phyloP scores from a whole-genome alignment of 2,797 vertebrate genomes.

The Mus caroli region DNA sequence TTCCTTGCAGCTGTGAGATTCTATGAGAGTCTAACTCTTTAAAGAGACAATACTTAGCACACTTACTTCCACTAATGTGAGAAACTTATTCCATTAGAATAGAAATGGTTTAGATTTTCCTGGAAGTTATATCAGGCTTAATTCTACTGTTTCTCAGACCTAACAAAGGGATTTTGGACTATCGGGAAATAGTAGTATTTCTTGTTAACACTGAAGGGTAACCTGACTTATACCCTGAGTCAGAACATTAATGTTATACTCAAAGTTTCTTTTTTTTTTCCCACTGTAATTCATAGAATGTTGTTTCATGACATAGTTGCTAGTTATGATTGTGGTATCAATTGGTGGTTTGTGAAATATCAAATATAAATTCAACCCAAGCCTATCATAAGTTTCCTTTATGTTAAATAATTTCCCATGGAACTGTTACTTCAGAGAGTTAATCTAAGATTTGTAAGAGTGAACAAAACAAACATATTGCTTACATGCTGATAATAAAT shows the following conservation, averaged over 20 bases:
- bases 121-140: slow-evolving; percentile 38
- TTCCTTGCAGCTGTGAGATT: slow-evolving; percentile 25
- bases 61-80: slow-evolving; percentile 70
- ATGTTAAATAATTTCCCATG: neutral
- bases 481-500: neutral
- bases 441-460: neutral
- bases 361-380: neutral
- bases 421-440: neutral
- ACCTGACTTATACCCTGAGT: slow-evolving; percentile 18
- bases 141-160: slow-evolving; percentile 54
- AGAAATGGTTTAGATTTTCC: slow-evolving; percentile 69
- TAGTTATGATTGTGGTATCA: neutral
- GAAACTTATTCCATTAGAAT: slow-evolving; percentile 72
- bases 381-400: slow-evolving; percentile 20
- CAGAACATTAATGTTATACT: neutral
- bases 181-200: slow-evolving; percentile 60
- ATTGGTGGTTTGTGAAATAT: neutral
- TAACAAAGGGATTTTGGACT: slow-evolving; percentile 20
- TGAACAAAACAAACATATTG: neutral
- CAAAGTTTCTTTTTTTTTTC: neutral
- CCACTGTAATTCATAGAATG: neutral
- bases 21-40: neutral
- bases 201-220: slow-evolving; percentile 47
- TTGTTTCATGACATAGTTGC: slow-evolving; percentile 10
- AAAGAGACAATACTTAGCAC: slow-evolving; percentile 10